Base-by-base conservation (phyloP, 2,888 invertebrate genomes). In the Leucophenga montana region DNA sequence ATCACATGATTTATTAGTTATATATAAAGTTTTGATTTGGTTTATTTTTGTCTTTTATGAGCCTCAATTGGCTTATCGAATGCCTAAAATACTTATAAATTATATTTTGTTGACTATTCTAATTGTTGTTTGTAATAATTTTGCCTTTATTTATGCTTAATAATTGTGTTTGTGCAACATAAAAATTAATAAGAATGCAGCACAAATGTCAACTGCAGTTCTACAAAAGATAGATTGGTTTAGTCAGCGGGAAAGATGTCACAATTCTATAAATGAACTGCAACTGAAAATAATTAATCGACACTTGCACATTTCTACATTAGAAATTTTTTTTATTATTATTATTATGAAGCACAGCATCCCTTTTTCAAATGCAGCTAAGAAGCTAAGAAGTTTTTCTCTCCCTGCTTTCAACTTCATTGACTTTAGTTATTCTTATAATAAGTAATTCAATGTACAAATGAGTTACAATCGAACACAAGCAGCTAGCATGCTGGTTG, bases 281-380 rank as follows among this genome's bases (percentile, higher is more conserved):
- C 77, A 78, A 16, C 75, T 67, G 72, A 76, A 78, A 79, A 76
- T 77, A 78, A 84, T 84, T 81, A 83, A 84, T 78, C 78, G 54
- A 69, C 71, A 18, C 27, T 53, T 69, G 46, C 69, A 66, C 56
- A 14, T 66, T n/a, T n/a, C n/a, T n/a, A n/a, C n/a, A n/a, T n/a
- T n/a, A n/a, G n/a, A n/a, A n/a, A 59, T 68, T 68, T 20, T 66
- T 53, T 50, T 62, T 11, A 39, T 39, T 39, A 11, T 11, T 39
- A 39, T 27, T 27, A 3, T 27, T 27, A 27, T 27, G 27, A 27
- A 27, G 27, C 27, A 27, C 4, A 27, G 27, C 27, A 27, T 27
- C 39, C 39, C 39, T 39, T 5, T 39, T 39, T n/a, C n/a, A n/a
- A n/a, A n/a, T 39, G 27, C 8, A 5, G 3, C 39, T 11, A 33